These are phyloP conservation scores for Triplophysa tibetana DNA, from an alignment of 2,113 vertebrate species.

Conservation along the genomic window DNA sequence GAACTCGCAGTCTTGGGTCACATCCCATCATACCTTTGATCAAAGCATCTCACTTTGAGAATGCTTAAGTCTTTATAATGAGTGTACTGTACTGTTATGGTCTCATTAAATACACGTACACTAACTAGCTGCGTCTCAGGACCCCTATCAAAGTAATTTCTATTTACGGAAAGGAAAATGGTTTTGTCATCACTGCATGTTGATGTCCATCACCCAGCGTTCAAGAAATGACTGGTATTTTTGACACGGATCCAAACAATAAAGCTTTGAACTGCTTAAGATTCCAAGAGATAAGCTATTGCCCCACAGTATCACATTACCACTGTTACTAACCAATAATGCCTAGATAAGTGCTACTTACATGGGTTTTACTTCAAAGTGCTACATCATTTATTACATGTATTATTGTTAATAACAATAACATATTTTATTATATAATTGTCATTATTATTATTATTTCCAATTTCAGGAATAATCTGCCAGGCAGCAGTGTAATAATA, in stretches of 20 bases:
- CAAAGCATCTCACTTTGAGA: neutral
- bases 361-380: no score
- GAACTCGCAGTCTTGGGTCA: neutral
- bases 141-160: neutral
- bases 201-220: neutral
- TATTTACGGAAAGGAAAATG: neutral
- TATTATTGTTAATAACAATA: no score
- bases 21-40: neutral
- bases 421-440: no score
- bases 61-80: constrained; percentile 1
- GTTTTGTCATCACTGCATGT: neutral
- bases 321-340: neutral
- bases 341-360: neutral
- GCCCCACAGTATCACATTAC: neutral
- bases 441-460: no score
- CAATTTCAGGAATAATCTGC: no score
- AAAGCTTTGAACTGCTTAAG: neutral
- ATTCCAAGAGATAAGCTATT: neutral
- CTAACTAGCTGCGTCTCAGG: neutral
- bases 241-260: neutral
- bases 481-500: no score
- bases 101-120: neutral
- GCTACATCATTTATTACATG: no score
- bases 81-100: neutral
- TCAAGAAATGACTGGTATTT: neutral